Evolutionary conservation across 2,888 invertebrate species (phyloP).

Genomic region (Ectemnius lituratus): DNA sequence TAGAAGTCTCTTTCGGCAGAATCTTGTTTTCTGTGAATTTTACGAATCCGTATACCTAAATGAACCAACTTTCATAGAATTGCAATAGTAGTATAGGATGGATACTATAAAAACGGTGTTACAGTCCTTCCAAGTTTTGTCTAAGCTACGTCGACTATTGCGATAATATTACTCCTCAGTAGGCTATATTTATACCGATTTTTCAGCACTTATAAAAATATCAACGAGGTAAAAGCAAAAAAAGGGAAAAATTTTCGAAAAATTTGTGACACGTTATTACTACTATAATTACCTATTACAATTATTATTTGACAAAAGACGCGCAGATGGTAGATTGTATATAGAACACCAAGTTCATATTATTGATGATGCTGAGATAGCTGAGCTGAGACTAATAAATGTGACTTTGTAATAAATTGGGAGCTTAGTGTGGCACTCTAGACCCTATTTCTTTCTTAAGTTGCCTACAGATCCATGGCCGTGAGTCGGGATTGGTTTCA

Average conservation of each 20-base stretch:
- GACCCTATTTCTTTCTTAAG: conserved; percentile 50
- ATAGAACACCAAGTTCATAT: conserved; percentile 71
- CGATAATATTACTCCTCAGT: conserved; percentile 67
- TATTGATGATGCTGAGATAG: conserved; percentile 68
- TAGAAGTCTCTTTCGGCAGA: conserved; percentile 46
- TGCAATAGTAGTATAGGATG: conserved; percentile 58
- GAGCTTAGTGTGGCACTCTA: conserved; percentile 55
- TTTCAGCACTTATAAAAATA: conserved; percentile 69
- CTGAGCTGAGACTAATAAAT: conserved; percentile 71
- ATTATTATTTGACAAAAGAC: conserved; percentile 58
- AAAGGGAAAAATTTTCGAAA: conserved; percentile 43
- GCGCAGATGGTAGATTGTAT: conserved; percentile 67
- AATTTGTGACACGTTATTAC: conserved; percentile 56
- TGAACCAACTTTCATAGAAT: conserved; percentile 54
- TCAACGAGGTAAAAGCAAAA: conserved; percentile 56
- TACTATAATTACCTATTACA: conserved; percentile 55
- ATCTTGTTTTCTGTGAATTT: conserved; percentile 44
- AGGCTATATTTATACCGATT: conserved; percentile 74
- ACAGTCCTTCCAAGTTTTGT: conserved; percentile 72
- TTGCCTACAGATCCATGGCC: conserved; percentile 26
- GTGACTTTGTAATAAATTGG: conserved; percentile 74
- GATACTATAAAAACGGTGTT: conserved; percentile 58
- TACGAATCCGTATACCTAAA: conserved; percentile 38
- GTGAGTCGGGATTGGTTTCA: too few species aligned
- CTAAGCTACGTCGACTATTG: conserved; percentile 67